Evolutionary conservation across 2,888 invertebrate genomes (phyloP), one percentile per base, ranked within the genome.

Genomic region (Bursaphelenchus okinawaensis): DNA sequence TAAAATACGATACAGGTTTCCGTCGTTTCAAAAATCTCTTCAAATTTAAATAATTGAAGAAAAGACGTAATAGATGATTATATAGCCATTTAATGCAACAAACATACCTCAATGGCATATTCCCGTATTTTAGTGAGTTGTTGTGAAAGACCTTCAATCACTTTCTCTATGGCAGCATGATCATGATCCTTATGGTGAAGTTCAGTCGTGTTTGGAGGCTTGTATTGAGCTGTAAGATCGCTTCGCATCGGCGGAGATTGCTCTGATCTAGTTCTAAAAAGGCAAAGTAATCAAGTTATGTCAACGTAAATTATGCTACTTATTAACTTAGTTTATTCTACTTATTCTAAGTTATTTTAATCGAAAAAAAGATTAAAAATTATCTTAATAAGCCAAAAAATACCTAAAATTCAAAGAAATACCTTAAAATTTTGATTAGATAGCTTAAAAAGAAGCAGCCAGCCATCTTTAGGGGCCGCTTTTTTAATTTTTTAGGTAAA

Each of bases 101-200:
- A 12, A 50, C 60, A 16, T 16, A 59, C 60, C 29, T 59, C 60
- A 9, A 59, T 29, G 1, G 60, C 60, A 29, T 51, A 59, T 19
- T 59, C 60, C 19, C 23, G 16, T 16, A 59, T 59, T 50, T 50
- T 50, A 9, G 22, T 20, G 12, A 59, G 50, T 22, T 59, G 60
- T 19, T 19, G 19, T 2, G 19, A 20, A 16, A 59, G 28, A 20
- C 50, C 64, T 20, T 63, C 64, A 20, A 63, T 63, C 50, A 63
- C 24, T 52, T 64, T n/a, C 52, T 63, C 62, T 6, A 63, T 63
- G 22, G 64, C 62, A 3, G 60, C 60, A 22, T 40, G 40, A 40
- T 40, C 40, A 40, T 59, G 60, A 40, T 59, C 60, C 20, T 22
- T 23, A 16, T 31, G 31, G 40, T 50, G 60, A 9, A 40, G 12